Evolutionary conservation across 2,888 invertebrate species (phyloP).

Genomic region (Merodon equestris): DNA sequence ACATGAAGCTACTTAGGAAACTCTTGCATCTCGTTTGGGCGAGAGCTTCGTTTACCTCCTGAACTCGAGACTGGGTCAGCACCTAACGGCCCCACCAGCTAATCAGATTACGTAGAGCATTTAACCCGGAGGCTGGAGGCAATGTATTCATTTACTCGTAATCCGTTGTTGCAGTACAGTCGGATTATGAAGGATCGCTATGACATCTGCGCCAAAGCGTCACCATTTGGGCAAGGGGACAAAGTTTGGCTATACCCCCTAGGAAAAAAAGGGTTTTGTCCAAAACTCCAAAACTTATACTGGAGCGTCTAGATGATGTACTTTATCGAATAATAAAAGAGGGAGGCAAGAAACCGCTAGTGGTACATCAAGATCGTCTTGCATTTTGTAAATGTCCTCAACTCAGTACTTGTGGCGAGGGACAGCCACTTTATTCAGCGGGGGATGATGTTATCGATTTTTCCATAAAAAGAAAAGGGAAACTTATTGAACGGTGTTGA

Average conservation of each 20-base stretch:
- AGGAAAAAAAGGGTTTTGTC: constrained; percentile 4
- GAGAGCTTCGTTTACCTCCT: constrained; percentile 10
- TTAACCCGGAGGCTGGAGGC: background rate
- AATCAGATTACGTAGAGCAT: too few species aligned
- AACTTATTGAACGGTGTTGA: too few species aligned
- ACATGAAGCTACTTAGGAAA: constrained; percentile 10
- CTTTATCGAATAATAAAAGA: too few species aligned
- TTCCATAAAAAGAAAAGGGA: too few species aligned
- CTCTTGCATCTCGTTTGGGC: constrained; percentile 13
- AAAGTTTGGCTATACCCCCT: constrained; percentile 20
- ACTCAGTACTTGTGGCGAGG: too few species aligned
- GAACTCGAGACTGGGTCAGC: background rate
- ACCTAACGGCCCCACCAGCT: background rate
- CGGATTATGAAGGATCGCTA: constrained; percentile 9
- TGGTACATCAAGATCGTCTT: too few species aligned
- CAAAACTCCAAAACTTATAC: constrained; percentile 22
- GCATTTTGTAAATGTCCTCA: constrained; percentile 1
- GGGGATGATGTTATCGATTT: too few species aligned
- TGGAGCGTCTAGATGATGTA: too few species aligned
- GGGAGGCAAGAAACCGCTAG: too few species aligned
- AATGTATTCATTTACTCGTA: background rate
- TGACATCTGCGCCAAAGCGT: too few species aligned
- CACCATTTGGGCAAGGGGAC: too few species aligned
- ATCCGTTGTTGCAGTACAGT: background rate
- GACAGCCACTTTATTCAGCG: too few species aligned